Percentiles rank a stretch among this genome's conserved stretches.
phyloP scores from a whole-genome alignment of 1,140 invertebrate species.

The Penaeus vannamei region DNA sequence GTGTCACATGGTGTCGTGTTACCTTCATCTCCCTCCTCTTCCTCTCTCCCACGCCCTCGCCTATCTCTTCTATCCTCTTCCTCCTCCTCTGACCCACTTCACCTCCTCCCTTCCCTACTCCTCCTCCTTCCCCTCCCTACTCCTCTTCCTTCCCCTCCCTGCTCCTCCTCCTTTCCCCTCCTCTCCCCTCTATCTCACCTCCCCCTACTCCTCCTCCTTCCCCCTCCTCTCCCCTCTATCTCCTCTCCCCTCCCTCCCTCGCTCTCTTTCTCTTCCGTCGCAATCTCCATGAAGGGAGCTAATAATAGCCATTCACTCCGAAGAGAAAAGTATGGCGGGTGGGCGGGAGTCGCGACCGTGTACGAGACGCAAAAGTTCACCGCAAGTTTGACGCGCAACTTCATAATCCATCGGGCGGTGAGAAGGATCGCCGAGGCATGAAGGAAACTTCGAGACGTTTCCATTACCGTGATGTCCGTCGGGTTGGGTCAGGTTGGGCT shows the following conservation, averaged over 20 bases:
- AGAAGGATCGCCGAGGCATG: too few species aligned
- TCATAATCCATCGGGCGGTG: too few species aligned
- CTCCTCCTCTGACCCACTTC: neutral
- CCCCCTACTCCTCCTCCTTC: neutral
- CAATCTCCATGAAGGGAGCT: too few species aligned
- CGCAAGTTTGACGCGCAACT: too few species aligned
- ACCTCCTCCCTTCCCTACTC: neutral
- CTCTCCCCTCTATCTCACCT: neutral
- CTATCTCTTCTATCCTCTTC: neutral
- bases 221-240: neutral
- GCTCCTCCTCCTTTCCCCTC: neutral
- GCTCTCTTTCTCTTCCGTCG: neutral
- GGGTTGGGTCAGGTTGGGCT: too few species aligned
- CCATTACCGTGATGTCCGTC: too few species aligned
- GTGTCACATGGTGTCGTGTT: neutral
- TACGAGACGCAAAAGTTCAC: too few species aligned
- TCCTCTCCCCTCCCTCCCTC: neutral
- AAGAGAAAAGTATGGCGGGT: too few species aligned
- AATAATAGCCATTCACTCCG: too few species aligned
- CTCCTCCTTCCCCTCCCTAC: neutral
- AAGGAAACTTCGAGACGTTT: too few species aligned
- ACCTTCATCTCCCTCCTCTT: neutral
- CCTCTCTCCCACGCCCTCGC: neutral
- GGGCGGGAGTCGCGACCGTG: too few species aligned
- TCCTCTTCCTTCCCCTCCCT: neutral